Percentiles rank a stretch among this genome's conserved stretches.
Conservation (phyloP, 2,113 vertebrate genomes). For the Excalfactoria chinensis region DNA sequence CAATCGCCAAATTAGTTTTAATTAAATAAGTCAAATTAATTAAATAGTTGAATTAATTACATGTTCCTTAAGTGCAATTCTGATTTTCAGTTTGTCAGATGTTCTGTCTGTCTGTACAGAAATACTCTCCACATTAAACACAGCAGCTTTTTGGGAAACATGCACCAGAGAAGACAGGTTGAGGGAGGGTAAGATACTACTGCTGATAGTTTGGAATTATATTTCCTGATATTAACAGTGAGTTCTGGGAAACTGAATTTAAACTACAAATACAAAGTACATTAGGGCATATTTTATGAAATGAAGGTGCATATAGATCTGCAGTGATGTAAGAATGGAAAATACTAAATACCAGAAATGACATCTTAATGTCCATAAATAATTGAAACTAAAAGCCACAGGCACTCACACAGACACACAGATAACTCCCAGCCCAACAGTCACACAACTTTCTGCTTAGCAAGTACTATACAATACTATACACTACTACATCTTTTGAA, state of each 20-base stretch:
- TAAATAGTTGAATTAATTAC: background rate
- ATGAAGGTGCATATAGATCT: background rate
- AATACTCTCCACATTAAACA: background rate
- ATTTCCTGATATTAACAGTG: background rate
- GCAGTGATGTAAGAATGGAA: background rate
- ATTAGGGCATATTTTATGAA: background rate
- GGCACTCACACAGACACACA: background rate
- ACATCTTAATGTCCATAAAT: background rate
- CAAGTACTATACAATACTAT: background rate
- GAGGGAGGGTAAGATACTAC: background rate
- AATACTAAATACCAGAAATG: background rate
- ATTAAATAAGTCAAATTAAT: background rate
- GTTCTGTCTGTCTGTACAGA: background rate
- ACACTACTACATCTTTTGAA: background rate
- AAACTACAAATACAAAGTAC: background rate
- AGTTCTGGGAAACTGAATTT: background rate
- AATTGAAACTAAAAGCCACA: background rate
- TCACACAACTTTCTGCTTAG: background rate
- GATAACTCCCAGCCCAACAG: background rate
- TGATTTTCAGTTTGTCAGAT: background rate
- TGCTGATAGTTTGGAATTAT: background rate
- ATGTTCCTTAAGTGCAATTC: background rate
- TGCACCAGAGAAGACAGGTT: background rate
- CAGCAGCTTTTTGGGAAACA: background rate
- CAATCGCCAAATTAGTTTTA: background rate